Evolutionary conservation across 2,888 invertebrate species (phyloP), one percentile per base, ranked within the genome.

Genomic region (Lithosia quadra): DNA sequence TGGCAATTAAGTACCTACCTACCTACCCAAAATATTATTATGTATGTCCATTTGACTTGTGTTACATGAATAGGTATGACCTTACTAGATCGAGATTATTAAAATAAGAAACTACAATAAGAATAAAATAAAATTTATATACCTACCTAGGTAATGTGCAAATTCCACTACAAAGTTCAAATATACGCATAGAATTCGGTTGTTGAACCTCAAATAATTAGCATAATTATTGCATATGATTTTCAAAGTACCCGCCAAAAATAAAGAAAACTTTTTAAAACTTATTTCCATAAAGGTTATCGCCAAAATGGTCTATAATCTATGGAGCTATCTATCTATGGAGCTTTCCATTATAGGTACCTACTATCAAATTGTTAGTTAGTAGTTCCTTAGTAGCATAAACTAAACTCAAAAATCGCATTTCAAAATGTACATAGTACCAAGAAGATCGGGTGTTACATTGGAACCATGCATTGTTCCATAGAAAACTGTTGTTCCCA

Each of bases 71-170:
- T 39, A 39, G 5, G 33, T 21, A 68, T 39, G 63, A 53, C 58
- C 62, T 69, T 53, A 69, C 43, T 36, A 58, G 39, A 1, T 15
- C 22, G 18, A 69, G 15, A 59, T 56, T 63, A 70, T 13, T 39
- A 0, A 15, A 64, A 43, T 24, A 24, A 61, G 36, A 43, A 24
- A 15, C 2, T 24, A 7, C 24, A 11, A 39, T 61, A 39, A 39
- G 24, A 24, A 61, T 11, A 18, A 10, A n/a, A n/a, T n/a, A n/a
- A n/a, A n/a, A 61, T 60, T 39, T 39, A 0, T 39, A 39, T n/a
- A n/a, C n/a, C n/a, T n/a, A n/a, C n/a, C n/a, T n/a, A n/a, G n/a
- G n/a, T n/a, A n/a, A n/a, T 43, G 18, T 43, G 18, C 7, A 43
- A 43, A 1, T 43, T 43, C 18, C 18, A 18, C 18, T 39, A 39